Evolutionary conservation across 2,888 invertebrate genomes (phyloP).

Genomic region (Bombylius discolor): DNA sequence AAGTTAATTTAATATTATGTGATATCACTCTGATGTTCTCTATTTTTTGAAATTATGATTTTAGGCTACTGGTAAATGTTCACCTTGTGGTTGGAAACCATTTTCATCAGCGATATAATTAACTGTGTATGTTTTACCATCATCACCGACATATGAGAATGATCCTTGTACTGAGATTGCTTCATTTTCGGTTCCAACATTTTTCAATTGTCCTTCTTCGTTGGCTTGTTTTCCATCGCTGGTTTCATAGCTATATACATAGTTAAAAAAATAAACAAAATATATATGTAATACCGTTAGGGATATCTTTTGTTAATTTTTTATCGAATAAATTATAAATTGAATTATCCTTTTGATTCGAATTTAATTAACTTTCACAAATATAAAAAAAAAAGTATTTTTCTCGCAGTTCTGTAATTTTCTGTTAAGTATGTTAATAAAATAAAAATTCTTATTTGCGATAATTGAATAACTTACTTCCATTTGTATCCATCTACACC

Average conservation of each 20-base stretch:
- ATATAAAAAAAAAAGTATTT: too few species aligned
- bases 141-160: slow-evolving; percentile 42
- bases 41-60: not conserved
- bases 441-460: not conserved
- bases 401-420: too few species aligned
- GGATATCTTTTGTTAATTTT: too few species aligned
- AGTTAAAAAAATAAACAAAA: too few species aligned
- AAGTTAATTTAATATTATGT: too few species aligned
- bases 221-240: slow-evolving; percentile 41
- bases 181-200: slow-evolving; percentile 42
- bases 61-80: slow-evolving; percentile 32
- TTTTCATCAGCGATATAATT: slow-evolving; percentile 35
- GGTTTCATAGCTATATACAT: slow-evolving; percentile 27
- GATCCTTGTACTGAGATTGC: slow-evolving; percentile 40
- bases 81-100: slow-evolving; percentile 39
- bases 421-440: too few species aligned
- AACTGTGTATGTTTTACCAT: slow-evolving; percentile 46
- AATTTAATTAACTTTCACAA: too few species aligned
- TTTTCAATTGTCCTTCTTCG: slow-evolving; percentile 41
- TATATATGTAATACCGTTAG: too few species aligned
- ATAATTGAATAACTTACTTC: slow-evolving; percentile 31
- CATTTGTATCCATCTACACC: slow-evolving; percentile 42
- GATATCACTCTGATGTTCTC: not conserved
- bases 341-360: too few species aligned
- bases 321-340: too few species aligned